These are phyloP conservation scores for Epinotia bilunana DNA, from an alignment of 2,888 invertebrate genomes.

Conservation along the genomic window DNA sequence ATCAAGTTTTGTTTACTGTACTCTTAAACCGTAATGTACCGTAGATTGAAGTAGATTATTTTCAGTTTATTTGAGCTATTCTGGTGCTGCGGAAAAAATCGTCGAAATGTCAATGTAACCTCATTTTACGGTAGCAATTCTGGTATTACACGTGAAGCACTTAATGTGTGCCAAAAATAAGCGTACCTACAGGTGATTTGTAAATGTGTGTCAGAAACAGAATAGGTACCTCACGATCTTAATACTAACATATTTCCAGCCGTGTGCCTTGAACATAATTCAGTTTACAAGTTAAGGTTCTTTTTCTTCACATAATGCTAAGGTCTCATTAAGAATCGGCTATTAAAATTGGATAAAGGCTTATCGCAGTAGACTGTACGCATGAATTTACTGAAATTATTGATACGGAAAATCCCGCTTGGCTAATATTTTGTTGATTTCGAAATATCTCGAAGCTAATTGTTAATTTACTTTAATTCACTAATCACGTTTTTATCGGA, in stretches of 20 bases:
- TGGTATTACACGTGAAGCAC: too few species aligned
- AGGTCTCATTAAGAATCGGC: not conserved
- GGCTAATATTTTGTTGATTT: too few species aligned
- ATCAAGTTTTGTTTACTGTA: not conserved
- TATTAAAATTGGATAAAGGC: not conserved
- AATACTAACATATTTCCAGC: too few species aligned
- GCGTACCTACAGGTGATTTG: too few species aligned
- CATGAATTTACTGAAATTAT: too few species aligned
- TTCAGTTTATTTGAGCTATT: not conserved
- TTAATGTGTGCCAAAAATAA: not conserved
- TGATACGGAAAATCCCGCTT: too few species aligned
- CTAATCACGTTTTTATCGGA: conserved; percentile 41
- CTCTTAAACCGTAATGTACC: not conserved
- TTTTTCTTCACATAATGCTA: not conserved
- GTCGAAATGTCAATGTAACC: not conserved
- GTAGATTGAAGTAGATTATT: not conserved
- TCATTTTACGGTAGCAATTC: not conserved
- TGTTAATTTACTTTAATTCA: conserved; percentile 61
- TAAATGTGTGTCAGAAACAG: not conserved
- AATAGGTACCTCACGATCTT: not conserved
- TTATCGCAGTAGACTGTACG: not conserved
- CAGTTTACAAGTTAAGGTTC: not conserved
- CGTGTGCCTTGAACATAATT: not conserved
- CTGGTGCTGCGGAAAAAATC: not conserved
- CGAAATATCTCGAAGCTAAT: conserved; percentile 56